A percentile compares a stretch with the other conserved stretches of the same genome.
phyloP scores from a whole-genome alignment of 2,113 vertebrate genomes.

The Pantherophis guttatus region DNA sequence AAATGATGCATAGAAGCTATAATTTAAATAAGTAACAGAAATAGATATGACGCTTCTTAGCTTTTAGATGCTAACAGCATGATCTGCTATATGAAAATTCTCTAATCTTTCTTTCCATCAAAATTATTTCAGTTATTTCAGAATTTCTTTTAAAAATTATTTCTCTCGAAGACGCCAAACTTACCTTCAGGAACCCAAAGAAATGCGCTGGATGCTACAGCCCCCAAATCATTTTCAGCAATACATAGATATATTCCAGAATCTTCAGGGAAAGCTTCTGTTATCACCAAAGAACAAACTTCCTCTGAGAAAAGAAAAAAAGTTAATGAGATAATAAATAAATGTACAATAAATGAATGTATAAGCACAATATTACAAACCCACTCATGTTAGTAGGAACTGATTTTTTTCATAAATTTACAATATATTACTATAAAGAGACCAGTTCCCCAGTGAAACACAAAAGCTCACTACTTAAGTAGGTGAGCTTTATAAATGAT shows the following conservation, averaged over 20 bases:
- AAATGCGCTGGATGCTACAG: constrained; percentile 73
- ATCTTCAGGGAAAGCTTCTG: constrained; percentile 87
- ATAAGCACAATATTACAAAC: background rate
- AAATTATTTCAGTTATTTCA: background rate
- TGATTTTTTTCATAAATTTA: background rate
- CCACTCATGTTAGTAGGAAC: background rate
- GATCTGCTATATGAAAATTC: too few species aligned
- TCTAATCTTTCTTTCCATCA: background rate
- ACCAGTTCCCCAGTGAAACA: background rate
- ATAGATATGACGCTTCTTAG: background rate
- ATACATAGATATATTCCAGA: constrained; percentile 86
- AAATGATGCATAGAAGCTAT: background rate
- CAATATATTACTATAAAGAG: background rate
- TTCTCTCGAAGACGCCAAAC: background rate
- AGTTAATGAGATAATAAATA: background rate
- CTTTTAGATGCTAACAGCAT: background rate
- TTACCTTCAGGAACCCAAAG: constrained; percentile 82
- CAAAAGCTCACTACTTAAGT: background rate
- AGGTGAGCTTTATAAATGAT: background rate
- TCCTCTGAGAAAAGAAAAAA: constrained; percentile 76
- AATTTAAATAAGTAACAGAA: background rate
- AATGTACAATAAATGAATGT: background rate
- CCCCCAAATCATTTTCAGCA: constrained; percentile 79
- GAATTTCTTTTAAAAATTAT: background rate
- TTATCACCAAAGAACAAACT: constrained; percentile 86